Base-by-base conservation (phyloP, 2,113 vertebrate species). In the Paratilapia polleni region DNA sequence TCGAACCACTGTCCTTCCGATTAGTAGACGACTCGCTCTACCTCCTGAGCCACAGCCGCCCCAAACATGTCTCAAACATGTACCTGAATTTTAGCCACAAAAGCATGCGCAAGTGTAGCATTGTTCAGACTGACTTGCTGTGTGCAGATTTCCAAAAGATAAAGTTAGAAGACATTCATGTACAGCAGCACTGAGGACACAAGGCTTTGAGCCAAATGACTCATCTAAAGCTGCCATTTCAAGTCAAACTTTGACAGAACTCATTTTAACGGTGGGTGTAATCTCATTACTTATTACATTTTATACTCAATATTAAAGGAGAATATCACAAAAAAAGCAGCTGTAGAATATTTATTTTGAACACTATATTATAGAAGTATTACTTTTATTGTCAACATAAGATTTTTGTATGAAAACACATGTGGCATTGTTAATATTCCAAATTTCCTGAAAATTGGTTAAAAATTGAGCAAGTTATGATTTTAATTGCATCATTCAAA, bases 71-170 rank as follows among this genome's bases (percentile, higher is more conserved):
- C n/a, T 31, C 4, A 31, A 31, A 4, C 4, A 31, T 47, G 22
- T 47, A 22, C 38, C 22, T 68, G 38, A 68, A 68, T 38, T 68
- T 68, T 68, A 4, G 38, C 38, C 22, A 47, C 38, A 11, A 41
- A 68, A 68, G 22, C 22, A 26, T 68, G 36, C 36, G 6, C 4
- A 8, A 36, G 36, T 43, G 26, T 22, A 68, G 0, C 22, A 47
- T 20, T 68, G 22, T 19, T 68, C n/a, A 68, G 38, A 41, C 64
- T 26, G 38, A 68, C 36, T 43, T 66, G 36, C n/a, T 66, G 36
- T 43, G 63, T 66, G 63, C 36, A 66, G 36, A 38, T n/a, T 66
- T n/a, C 63, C 36, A 66, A 66, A 66, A 66, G 13, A 66, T 15
- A 43, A 36, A 66, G 38, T 43, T 66, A 66, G 36, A 66, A 66